These are phyloP conservation scores for Epinotia brunnichana DNA, from an alignment of 2,888 invertebrate genomes.

Conservation along the genomic window DNA sequence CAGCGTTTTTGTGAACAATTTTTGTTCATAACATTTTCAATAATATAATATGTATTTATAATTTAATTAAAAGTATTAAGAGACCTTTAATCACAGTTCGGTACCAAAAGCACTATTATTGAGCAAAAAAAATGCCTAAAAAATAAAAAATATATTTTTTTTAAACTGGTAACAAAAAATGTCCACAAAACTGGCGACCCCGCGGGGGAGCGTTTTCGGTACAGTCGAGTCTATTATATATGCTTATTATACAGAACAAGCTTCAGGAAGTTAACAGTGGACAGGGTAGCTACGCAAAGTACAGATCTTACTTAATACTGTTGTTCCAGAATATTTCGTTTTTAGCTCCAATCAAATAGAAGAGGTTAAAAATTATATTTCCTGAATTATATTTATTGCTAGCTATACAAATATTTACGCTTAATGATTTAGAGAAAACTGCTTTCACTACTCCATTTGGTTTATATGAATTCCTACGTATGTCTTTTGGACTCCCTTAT, in stretches of 20 bases:
- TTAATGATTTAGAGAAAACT: neutral
- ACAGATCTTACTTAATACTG: conserved; percentile 48
- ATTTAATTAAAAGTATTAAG: conserved; percentile 39
- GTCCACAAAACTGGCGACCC: conserved; percentile 61
- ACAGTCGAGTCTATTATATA: conserved; percentile 57
- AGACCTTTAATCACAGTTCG: conserved; percentile 40
- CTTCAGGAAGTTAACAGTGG: conserved; percentile 59
- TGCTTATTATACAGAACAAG: conserved; percentile 54
- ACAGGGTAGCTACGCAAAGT: conserved; percentile 54
- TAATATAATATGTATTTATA: conserved; percentile 21
- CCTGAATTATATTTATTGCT: neutral
- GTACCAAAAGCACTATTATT: conserved; percentile 37
- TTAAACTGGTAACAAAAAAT: conserved; percentile 54
- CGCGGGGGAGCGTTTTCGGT: conserved; percentile 51
- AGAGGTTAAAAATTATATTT: too few relatives aligned
- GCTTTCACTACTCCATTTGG: neutral
- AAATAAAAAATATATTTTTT: conserved; percentile 40
- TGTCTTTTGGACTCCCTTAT: neutral
- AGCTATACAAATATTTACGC: neutral
- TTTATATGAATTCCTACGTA: neutral
- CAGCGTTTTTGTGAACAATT: conserved; percentile 52
- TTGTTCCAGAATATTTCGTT: conserved; percentile 14
- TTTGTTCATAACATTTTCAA: conserved; percentile 44
- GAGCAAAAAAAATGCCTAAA: conserved; percentile 34
- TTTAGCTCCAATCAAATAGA: neutral